These are phyloP conservation scores for Conopomorpha cramerella DNA, from an alignment of 1,140 invertebrate genomes.

Conservation along the genomic window DNA sequence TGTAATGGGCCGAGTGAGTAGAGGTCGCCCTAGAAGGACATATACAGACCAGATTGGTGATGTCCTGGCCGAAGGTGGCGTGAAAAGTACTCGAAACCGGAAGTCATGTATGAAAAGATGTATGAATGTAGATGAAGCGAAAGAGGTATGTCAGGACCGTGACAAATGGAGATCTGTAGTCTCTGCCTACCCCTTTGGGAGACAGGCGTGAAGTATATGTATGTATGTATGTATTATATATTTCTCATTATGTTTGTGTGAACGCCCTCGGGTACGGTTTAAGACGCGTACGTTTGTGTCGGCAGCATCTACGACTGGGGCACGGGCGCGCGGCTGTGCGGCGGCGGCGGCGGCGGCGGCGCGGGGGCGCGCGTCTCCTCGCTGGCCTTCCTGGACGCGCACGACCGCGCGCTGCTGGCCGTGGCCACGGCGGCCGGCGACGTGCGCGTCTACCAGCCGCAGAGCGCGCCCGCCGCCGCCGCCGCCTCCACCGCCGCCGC, in stretches of 20 bases:
- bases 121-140: not conserved
- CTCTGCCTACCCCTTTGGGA: no score
- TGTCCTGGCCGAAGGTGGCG: no score
- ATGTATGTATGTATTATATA: no score
- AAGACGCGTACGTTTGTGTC: no score
- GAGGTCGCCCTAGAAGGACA: no score
- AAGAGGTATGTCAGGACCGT: not conserved
- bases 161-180: no score
- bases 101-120: not conserved
- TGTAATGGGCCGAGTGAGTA: no score
- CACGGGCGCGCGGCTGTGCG: slow-evolving; percentile 66
- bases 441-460: slow-evolving; percentile 66
- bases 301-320: slow-evolving; percentile 77
- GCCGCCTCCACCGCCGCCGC: slow-evolving; percentile 32
- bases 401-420: slow-evolving; percentile 77
- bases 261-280: no score
- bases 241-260: not conserved
- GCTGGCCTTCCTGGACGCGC: slow-evolving; percentile 88
- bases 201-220: no score
- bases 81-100: no score
- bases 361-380: slow-evolving; percentile 74
- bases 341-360: slow-evolving; percentile 47
- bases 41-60: no score
- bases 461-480: slow-evolving; percentile 62
- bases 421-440: slow-evolving; percentile 79